A percentile compares a stretch with the other conserved stretches of the same genome.
Evolutionary conservation across 2,888 invertebrate species (phyloP).

Genomic region (Platycheirus rosarum): DNA sequence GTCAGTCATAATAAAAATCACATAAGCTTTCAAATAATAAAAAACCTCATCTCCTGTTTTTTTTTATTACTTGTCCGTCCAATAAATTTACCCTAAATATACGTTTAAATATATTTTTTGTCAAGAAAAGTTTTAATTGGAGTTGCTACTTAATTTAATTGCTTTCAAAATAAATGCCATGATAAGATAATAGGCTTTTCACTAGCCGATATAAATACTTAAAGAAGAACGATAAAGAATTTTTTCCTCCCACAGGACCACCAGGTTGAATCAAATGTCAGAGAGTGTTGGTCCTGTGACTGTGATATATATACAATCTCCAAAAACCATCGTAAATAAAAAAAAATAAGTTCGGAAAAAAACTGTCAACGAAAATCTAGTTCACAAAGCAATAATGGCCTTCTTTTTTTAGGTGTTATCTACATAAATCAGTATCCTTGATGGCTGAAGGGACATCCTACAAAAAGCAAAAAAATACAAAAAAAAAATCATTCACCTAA

Average conservation of each 20-base stretch:
- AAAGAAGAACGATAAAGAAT: too few relatives aligned
- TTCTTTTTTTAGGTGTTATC: slow-evolving; percentile 41
- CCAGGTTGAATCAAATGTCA: slow-evolving; percentile 10
- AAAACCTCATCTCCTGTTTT: too few relatives aligned
- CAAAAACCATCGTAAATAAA: slow-evolving; percentile 1
- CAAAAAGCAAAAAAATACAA: slow-evolving; percentile 18
- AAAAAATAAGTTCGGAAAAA: neutral
- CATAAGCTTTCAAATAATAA: too few relatives aligned
- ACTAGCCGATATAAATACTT: neutral
- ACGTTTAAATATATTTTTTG: too few relatives aligned
- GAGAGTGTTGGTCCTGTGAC: slow-evolving; percentile 2
- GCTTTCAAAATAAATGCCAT: slow-evolving; percentile 22
- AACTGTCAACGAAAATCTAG: slow-evolving; percentile 1
- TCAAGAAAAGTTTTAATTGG: slow-evolving; percentile 28
- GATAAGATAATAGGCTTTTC: slow-evolving; percentile 20
- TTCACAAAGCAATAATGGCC: slow-evolving; percentile 19
- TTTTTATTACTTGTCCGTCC: too few relatives aligned
- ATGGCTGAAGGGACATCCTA: slow-evolving; percentile 24
- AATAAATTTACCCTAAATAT: too few relatives aligned
- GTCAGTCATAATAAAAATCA: too few relatives aligned
- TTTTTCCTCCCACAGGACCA: too few relatives aligned
- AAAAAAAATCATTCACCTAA: slow-evolving; percentile 48
- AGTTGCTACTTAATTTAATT: slow-evolving; percentile 32
- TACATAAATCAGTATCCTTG: slow-evolving; percentile 58
- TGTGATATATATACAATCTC: neutral